A percentile compares a stretch with the other conserved stretches of the same genome.
phyloP scores from a whole-genome alignment of 2,797 vertebrate species.

The Echeneis naucrates region DNA sequence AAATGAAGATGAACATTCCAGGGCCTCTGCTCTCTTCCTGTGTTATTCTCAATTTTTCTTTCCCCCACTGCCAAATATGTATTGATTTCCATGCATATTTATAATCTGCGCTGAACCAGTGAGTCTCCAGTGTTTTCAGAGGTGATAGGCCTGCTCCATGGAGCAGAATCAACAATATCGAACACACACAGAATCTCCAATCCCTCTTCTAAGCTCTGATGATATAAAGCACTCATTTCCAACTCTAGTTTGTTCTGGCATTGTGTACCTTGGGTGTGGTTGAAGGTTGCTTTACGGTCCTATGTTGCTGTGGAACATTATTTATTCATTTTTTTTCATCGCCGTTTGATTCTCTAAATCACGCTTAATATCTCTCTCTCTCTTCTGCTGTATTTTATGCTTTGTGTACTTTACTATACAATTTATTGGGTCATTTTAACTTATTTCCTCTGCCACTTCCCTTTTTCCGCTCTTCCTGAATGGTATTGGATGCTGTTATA shows the following conservation, averaged over 20 bases:
- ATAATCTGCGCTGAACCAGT: constrained; percentile 70
- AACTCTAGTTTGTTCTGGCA: constrained; percentile 22
- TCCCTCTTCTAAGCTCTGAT: constrained; percentile 59
- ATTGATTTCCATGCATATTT: constrained; percentile 85
- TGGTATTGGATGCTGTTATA: constrained; percentile 39
- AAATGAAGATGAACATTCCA: constrained; percentile 80
- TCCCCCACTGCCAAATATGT: constrained; percentile 75
- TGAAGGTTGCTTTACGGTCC: constrained; percentile 37
- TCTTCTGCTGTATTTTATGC: constrained; percentile 1
- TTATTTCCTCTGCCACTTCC: background rate
- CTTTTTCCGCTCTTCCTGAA: constrained; percentile 2
- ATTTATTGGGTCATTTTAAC: background rate
- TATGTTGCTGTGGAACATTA: constrained; percentile 34
- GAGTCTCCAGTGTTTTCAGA: constrained; percentile 77
- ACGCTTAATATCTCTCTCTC: constrained; percentile 5
- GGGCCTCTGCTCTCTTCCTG: constrained; percentile 64
- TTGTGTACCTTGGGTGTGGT: constrained; percentile 32
- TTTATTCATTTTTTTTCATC: constrained; percentile 31
- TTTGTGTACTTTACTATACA: constrained; percentile 1
- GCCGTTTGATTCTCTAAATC: constrained; percentile 25
- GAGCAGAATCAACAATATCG: constrained; percentile 75
- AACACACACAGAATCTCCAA: constrained; percentile 58
- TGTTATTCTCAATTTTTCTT: constrained; percentile 71
- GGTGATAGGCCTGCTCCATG: constrained; percentile 65
- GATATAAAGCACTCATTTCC: constrained; percentile 64